Conservation (phyloP, 2,113 vertebrate genomes). For the Tachysurus fulvidraco region DNA sequence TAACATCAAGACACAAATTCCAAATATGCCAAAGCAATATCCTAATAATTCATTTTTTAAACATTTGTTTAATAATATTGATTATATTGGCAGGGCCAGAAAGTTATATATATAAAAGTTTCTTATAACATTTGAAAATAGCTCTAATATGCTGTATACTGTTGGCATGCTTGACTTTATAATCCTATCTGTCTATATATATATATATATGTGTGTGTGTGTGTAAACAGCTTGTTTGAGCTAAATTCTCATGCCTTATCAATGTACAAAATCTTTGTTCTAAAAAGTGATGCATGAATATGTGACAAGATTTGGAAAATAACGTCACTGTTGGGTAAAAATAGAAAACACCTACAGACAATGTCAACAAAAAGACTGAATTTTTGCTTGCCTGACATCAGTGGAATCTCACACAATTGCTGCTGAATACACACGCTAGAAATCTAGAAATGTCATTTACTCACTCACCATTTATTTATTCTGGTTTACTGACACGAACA, state of each 20-base stretch:
- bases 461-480: not conserved
- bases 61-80: not conserved
- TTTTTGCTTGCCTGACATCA: not conserved
- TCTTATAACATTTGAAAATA: not conserved
- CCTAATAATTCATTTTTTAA: not conserved
- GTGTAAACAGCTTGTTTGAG: too few relatives aligned
- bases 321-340: constrained; percentile 26
- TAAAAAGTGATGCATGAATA: not conserved
- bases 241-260: not conserved
- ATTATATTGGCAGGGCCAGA: not conserved
- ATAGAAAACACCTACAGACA: constrained; percentile 10
- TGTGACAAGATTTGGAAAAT: not conserved
- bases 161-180: not conserved
- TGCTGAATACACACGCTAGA: not conserved
- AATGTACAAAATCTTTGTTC: not conserved
- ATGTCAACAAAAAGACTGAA: not conserved
- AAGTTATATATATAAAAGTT: not conserved
- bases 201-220: too few relatives aligned
- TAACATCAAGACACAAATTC: not conserved
- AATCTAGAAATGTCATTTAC: not conserved
- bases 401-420: not conserved
- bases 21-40: not conserved
- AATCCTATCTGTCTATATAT: too few relatives aligned
- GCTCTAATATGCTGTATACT: not conserved
- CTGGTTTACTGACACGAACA: constrained; percentile 2